Conservation (phyloP, 2,797 vertebrate species). For the Cyclura pinguis region DNA sequence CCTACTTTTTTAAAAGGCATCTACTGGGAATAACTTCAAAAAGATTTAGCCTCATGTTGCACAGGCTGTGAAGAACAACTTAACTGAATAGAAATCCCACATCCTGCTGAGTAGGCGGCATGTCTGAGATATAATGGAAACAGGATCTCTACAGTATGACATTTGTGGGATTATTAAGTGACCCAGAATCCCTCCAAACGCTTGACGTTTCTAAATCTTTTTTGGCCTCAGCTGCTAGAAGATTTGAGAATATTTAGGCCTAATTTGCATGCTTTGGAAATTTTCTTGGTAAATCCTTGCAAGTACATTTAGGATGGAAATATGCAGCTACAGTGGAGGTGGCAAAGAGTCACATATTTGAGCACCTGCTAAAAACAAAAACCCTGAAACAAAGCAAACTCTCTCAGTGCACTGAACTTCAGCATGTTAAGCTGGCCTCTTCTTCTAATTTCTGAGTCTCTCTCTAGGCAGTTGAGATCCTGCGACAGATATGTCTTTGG, state of each 20-base stretch:
- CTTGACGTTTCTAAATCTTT: background rate
- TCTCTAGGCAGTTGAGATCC: background rate
- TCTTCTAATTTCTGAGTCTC: background rate
- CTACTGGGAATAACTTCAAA: conserved; percentile 6
- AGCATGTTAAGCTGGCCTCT: background rate
- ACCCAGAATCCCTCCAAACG: conserved; percentile 15
- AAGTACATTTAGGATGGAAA: background rate
- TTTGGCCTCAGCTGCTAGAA: conserved; percentile 14
- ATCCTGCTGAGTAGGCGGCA: conserved; percentile 64
- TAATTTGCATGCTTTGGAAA: background rate
- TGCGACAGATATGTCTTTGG: background rate
- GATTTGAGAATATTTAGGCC: background rate
- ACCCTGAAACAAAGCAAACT: too few relatives aligned
- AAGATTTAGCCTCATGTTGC: conserved; percentile 12
- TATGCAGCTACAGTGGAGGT: background rate
- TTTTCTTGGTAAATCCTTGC: background rate
- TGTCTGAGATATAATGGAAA: conserved; percentile 28
- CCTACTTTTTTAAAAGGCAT: background rate
- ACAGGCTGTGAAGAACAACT: conserved; percentile 42
- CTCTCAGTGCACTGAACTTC: background rate
- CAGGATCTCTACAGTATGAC: conserved; percentile 40
- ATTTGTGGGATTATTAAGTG: conserved; percentile 23
- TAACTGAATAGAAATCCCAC: conserved; percentile 63
- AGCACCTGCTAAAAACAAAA: too few relatives aligned
- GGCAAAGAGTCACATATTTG: background rate